phyloP scores from a whole-genome alignment of 2,797 vertebrate species.

The Momotus momota region DNA sequence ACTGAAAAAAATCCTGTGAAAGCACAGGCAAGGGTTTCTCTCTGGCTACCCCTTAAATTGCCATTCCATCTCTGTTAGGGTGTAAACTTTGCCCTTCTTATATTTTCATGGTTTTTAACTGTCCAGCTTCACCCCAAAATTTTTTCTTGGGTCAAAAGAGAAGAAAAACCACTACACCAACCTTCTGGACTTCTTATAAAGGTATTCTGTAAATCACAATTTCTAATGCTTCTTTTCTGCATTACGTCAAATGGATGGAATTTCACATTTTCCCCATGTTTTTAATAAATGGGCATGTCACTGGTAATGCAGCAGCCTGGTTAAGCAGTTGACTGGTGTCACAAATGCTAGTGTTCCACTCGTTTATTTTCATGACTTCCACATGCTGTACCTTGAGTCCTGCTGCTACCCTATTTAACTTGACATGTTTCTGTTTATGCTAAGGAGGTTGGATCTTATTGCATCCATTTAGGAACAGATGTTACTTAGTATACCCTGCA shows the following conservation, averaged over 20 bases:
- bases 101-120: not conserved
- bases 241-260: not conserved
- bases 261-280: not conserved
- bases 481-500: not conserved
- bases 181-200: not conserved
- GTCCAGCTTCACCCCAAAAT: not conserved
- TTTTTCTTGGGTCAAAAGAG: not conserved
- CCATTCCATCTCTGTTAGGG: not conserved
- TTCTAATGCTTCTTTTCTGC: not conserved
- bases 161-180: not conserved
- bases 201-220: not conserved
- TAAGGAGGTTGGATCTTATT: conserved; percentile 10
- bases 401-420: conserved; percentile 7
- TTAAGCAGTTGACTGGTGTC: not conserved
- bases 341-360: not conserved
- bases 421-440: conserved; percentile 27
- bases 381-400: not conserved
- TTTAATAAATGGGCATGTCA: not conserved
- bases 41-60: not conserved
- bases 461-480: conserved; percentile 56
- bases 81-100: not conserved
- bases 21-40: not conserved
- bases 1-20: not conserved
- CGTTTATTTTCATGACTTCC: conserved; percentile 11
- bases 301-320: not conserved